These are phyloP conservation scores for Eumaeus atala DNA, from an alignment of 1,140 invertebrate species.

Conservation along the genomic window DNA sequence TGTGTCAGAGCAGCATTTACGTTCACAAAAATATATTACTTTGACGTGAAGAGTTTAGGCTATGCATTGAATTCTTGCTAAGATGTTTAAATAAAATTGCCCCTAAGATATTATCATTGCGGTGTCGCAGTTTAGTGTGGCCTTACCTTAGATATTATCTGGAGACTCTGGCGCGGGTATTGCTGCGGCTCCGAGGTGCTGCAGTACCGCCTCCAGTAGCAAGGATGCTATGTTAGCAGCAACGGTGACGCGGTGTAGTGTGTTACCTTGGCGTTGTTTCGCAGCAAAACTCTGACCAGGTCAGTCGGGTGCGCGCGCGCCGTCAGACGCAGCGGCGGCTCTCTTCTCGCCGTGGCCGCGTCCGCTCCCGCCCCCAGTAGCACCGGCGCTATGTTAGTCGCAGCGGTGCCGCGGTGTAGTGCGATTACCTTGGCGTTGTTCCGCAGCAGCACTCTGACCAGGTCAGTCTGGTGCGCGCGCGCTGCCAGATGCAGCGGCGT, in stretches of 20 bases:
- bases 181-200: too few species aligned
- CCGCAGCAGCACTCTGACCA: constrained; percentile 94
- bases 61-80: too few species aligned
- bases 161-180: too few species aligned
- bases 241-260: background rate
- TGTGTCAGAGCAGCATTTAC: too few species aligned
- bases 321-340: constrained; percentile 97
- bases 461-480: constrained; percentile 96
- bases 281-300: constrained; percentile 94
- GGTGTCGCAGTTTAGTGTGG: too few species aligned
- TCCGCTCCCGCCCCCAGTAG: constrained; percentile 97
- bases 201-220: background rate
- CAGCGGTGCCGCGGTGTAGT: constrained; percentile 97
- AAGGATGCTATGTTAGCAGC: background rate
- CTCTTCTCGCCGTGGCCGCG: constrained; percentile 95
- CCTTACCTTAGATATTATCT: too few species aligned
- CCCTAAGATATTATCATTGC: too few species aligned
- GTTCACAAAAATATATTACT: too few species aligned
- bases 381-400: constrained; percentile 98
- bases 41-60: too few species aligned
- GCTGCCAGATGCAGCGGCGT: constrained; percentile 98
- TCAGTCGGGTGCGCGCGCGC: constrained; percentile 97
- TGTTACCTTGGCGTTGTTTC: constrained; percentile 85
- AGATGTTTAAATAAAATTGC: too few species aligned
- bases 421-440: constrained; percentile 90